Conservation (phyloP, 2,113 vertebrate genomes). For the Turdus rufiventris region DNA sequence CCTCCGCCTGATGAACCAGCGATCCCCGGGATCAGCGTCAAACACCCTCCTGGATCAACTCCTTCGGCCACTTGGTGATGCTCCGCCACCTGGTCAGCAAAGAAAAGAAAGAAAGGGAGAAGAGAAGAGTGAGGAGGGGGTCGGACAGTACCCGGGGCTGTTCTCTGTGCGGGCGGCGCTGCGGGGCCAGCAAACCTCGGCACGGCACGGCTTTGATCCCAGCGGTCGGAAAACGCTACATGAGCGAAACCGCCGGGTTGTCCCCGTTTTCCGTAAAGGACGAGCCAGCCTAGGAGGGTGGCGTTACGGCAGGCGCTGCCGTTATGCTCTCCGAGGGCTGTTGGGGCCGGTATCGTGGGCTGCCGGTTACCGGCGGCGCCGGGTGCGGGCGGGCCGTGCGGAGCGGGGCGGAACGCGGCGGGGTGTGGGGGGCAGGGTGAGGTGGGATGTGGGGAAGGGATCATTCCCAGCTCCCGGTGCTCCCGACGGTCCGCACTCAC, state of each 20-base stretch:
- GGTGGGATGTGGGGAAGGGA: background rate
- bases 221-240: background rate
- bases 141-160: too few species aligned
- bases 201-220: background rate
- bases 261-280: background rate
- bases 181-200: too few species aligned
- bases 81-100: background rate
- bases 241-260: fast-evolving
- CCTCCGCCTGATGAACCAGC: background rate
- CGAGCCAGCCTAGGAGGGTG: too few species aligned
- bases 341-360: background rate
- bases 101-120: too few species aligned
- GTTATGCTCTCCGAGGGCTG: too few species aligned
- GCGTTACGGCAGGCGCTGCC: fast-evolving
- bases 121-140: too few species aligned
- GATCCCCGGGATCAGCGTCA: background rate
- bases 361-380: background rate
- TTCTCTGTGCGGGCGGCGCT: background rate
- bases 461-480: background rate
- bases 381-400: background rate
- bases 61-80: fast-evolving
- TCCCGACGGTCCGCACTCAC: background rate
- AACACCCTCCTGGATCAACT: background rate
- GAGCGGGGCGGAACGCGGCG: background rate
- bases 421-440: background rate